Percentiles rank a stretch among this genome's conserved stretches.
phyloP scores from a whole-genome alignment of 2,113 vertebrate species.

The Elephas maximus region DNA sequence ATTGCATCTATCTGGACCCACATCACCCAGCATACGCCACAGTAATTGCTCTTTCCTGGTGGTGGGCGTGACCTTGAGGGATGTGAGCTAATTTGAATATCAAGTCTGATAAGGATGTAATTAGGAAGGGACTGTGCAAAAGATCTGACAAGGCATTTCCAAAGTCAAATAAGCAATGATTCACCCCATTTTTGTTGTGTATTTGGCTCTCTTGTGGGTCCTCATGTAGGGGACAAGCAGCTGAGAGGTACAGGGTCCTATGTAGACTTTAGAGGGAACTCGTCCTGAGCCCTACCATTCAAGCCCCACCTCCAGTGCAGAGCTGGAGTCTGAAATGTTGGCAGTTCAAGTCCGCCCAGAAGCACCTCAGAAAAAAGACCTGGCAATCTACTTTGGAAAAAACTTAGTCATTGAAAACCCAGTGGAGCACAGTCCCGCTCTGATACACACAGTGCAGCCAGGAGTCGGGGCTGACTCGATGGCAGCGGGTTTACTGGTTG shows the following conservation, averaged over 20 bases:
- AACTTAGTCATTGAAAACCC: no score
- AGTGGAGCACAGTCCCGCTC: no score
- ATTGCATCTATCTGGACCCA: neutral
- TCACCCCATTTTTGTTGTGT: neutral
- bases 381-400: no score
- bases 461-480: no score
- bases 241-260: accelerated
- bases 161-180: neutral
- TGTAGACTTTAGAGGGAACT: no score
- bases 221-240: neutral
- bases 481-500: no score
- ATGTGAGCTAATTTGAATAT: constrained; percentile 51
- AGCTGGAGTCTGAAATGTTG: no score
- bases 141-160: neutral
- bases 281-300: accelerated
- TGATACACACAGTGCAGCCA: no score
- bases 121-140: neutral
- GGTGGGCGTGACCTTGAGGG: constrained; percentile 29
- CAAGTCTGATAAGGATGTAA: constrained; percentile 55
- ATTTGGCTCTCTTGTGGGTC: neutral
- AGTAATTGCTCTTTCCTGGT: constrained; percentile 61
- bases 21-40: neutral
- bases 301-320: neutral
- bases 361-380: no score
- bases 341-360: no score